phyloP scores from a whole-genome alignment of 2,113 vertebrate genomes.

The Engystomops pustulosus region DNA sequence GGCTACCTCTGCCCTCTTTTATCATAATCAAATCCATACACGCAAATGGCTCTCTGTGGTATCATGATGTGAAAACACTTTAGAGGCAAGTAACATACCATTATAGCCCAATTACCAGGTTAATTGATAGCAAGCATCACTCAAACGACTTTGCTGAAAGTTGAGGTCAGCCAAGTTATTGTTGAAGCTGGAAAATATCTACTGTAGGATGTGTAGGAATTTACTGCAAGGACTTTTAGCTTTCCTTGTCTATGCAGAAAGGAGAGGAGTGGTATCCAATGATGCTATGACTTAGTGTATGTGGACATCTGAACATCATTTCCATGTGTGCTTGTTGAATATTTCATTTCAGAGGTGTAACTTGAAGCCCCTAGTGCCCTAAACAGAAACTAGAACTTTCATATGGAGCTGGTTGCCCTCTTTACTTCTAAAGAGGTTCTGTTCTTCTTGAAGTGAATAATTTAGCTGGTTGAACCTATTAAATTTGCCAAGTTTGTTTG shows the following conservation, averaged over 20 bases:
- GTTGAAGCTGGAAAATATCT: slow-evolving; percentile 5
- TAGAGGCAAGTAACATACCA: slow-evolving; percentile 42
- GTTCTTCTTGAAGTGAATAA: background rate
- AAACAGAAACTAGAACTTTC: background rate
- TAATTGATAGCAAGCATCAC: slow-evolving; percentile 50
- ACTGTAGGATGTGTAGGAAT: background rate
- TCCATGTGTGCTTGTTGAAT: background rate
- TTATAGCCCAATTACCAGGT: slow-evolving; percentile 54
- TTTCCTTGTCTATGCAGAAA: background rate
- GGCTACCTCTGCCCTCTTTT: slow-evolving; percentile 36
- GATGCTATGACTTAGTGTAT: background rate
- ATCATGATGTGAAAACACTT: slow-evolving; percentile 48
- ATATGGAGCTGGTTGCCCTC: background rate
- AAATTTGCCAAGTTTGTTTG: no score
- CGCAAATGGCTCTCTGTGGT: slow-evolving; percentile 44
- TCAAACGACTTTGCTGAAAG: slow-evolving; percentile 45
- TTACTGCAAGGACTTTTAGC: background rate
- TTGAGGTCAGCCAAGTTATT: slow-evolving; percentile 44
- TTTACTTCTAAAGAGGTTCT: background rate
- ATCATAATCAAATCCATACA: slow-evolving; percentile 48
- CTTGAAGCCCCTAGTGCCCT: background rate
- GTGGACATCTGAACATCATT: background rate
- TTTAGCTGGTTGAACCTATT: no score
- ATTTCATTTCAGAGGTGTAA: background rate
- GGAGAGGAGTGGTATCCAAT: background rate